Evolutionary conservation across 2,113 vertebrate genomes (phyloP).

Genomic region (Trichechus manatus): DNA sequence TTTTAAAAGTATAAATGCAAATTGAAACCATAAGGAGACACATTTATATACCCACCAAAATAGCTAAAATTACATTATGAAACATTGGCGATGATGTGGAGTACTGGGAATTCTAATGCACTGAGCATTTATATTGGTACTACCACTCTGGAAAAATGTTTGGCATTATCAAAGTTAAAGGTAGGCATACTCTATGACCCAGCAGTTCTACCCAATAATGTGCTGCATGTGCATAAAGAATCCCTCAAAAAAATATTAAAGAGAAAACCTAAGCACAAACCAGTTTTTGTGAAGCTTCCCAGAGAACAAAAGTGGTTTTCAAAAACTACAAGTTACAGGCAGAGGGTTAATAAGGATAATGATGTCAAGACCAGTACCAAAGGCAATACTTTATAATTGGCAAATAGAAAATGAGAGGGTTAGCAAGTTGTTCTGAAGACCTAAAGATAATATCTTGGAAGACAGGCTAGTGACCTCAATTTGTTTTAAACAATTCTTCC

Average conservation of each 20-base stretch:
- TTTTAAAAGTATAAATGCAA: not conserved
- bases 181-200: not conserved
- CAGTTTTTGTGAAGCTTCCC: slow-evolving; percentile 21
- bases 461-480: not conserved
- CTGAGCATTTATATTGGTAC: not conserved
- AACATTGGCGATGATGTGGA: not conserved
- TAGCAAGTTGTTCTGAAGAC: not conserved
- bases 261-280: slow-evolving; percentile 64
- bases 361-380: not conserved
- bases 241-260: not conserved
- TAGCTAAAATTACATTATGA: not conserved
- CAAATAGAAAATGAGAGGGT: not conserved
- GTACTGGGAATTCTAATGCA: not conserved
- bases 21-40: not conserved
- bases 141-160: not conserved
- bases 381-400: not conserved
- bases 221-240: not conserved
- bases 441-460: not conserved
- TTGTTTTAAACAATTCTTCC: not conserved
- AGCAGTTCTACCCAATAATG: not conserved
- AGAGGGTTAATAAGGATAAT: not conserved
- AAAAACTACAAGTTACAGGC: not conserved
- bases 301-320: slow-evolving; percentile 64
- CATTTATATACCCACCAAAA: not conserved
- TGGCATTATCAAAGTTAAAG: not conserved